Base-by-base conservation (phyloP, 2,888 invertebrate species). In the Hermaeophaga mercurialis region DNA sequence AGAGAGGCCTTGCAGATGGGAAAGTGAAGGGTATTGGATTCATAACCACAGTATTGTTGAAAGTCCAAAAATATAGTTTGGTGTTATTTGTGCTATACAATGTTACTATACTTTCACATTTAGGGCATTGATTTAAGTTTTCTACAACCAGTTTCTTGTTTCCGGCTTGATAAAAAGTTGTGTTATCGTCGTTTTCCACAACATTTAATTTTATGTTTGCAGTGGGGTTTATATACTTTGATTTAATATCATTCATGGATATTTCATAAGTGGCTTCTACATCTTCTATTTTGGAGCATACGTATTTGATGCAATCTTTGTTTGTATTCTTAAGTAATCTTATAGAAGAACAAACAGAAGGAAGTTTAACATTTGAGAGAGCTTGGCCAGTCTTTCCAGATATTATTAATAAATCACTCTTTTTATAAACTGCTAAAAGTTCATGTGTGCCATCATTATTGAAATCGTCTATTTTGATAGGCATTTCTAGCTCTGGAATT, bases 371-470 rank as follows among this genome's bases (percentile, higher is more conserved):
- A 59, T 85, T 84, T 2, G 84, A 84, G 46, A 90, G 80, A 2
- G 88, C 80, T 56, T 81, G 80, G 0, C 91, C 92, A 19, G 80
- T 85, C 28, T 81, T 81, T 14, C 91, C 91, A 24, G 89, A 89
- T 54, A 91, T 78, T 48, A 91, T 78, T 11, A 90, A 78, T 12
- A 91, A 73, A 53, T 76, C 77, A 60, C 80, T 81, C 0, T 80
- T 80, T 55, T 73, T 66, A 41, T 77, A 80, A 2, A 79, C 78
- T 15, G 85, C 82, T 14, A 90, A 73, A 22, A 91, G 79, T 66
- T 91, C 91, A 70, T 82, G 80, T 0, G 89, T 83, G 19, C 82
- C 83, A 73, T 91, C 91, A 2, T 82, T 82, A 74, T 91, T 84
- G 61, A 90, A 78, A 70, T 91, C 91, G 36, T 87, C 86, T 54